Evolutionary conservation across 2,113 vertebrate species (phyloP).

Genomic region (Nothoprocta perdicaria): DNA sequence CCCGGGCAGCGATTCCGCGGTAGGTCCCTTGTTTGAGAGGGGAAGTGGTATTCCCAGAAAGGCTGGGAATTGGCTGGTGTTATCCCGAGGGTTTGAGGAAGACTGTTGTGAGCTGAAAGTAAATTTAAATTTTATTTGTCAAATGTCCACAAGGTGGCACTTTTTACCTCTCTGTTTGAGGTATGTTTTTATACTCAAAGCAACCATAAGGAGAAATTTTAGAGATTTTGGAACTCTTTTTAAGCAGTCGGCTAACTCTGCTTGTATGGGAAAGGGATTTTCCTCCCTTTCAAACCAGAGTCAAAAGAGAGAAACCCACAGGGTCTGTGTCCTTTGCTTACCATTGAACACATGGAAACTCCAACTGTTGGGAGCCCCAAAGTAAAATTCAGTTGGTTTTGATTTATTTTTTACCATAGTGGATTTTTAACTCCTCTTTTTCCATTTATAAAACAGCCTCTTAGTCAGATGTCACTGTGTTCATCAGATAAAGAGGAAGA

Average conservation of each 20-base stretch:
- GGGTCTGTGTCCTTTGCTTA: neutral
- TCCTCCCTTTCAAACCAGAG: neutral
- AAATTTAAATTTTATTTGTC: conserved; percentile 1
- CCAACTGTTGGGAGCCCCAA: neutral
- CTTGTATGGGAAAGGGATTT: neutral
- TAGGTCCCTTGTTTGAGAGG: neutral
- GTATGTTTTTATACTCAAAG: neutral
- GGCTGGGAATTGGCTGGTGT: neutral
- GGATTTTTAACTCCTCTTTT: neutral
- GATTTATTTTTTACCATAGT: neutral
- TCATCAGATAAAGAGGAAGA: neutral
- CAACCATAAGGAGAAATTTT: neutral
- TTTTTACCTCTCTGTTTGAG: conserved; percentile 46
- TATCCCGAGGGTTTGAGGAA: neutral
- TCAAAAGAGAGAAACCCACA: neutral
- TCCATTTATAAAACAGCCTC: neutral
- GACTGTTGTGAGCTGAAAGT: neutral
- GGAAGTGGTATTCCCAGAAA: neutral
- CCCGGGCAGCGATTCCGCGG: rapidly evolving
- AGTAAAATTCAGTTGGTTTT: neutral
- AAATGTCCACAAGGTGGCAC: conserved; percentile 81
- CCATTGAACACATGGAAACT: neutral
- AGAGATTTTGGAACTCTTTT: neutral
- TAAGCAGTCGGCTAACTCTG: neutral
- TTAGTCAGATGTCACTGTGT: neutral